Evolutionary conservation across 2,888 invertebrate species (phyloP).

Genomic region (Sminthurinus aureus): DNA sequence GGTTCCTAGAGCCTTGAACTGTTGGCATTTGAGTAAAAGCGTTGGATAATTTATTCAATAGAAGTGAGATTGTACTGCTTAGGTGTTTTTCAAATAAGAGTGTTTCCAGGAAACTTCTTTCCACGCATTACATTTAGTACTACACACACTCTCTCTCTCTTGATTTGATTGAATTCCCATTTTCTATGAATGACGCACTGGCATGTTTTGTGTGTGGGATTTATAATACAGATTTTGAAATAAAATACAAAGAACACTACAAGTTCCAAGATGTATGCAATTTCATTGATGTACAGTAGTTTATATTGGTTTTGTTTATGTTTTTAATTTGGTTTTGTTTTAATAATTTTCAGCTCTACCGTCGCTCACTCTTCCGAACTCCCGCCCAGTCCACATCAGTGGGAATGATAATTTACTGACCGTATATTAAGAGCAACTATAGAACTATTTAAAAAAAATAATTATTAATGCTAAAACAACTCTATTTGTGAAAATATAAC

Average conservation of each 20-base stretch:
- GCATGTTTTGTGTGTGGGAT: too few species aligned
- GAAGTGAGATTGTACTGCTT: too few species aligned
- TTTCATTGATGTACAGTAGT: neutral
- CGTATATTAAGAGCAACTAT: neutral
- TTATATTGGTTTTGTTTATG: constrained; percentile 22
- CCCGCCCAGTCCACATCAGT: constrained; percentile 97
- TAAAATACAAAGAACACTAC: neutral
- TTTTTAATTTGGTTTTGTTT: constrained; percentile 34
- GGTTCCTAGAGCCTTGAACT: too few species aligned
- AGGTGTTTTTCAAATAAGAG: too few species aligned
- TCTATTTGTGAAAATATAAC: neutral
- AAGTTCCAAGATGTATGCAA: neutral
- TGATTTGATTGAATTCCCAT: too few species aligned
- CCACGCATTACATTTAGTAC: too few species aligned
- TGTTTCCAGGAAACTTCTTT: too few species aligned
- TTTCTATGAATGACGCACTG: too few species aligned
- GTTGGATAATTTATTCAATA: too few species aligned
- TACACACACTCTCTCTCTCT: too few species aligned
- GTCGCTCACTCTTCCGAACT: constrained; percentile 98
- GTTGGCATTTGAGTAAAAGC: too few species aligned
- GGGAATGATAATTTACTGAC: constrained; percentile 77
- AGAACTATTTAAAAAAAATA: neutral
- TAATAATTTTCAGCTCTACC: constrained; percentile 80
- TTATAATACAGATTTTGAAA: too few species aligned
- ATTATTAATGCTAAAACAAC: neutral